Evolutionary conservation across 2,113 vertebrate species (phyloP).

Genomic region (Glaucidium brasilianum): DNA sequence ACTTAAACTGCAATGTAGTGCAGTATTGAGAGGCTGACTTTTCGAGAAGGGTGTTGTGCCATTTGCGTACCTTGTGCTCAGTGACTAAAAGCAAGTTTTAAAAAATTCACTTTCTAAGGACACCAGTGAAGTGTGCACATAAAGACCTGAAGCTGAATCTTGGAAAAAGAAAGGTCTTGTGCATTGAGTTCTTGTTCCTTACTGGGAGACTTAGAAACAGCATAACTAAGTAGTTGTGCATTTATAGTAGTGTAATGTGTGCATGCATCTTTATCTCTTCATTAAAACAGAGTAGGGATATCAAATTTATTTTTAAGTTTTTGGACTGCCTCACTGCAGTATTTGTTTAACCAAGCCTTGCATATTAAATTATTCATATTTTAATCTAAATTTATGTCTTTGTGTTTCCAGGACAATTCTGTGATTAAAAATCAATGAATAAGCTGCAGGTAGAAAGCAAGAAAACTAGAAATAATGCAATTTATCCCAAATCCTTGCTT

Average conservation of each 20-base stretch:
- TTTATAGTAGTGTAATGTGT: background rate
- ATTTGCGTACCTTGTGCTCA: background rate
- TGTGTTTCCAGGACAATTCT: slow-evolving; percentile 5
- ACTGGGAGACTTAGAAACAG: background rate
- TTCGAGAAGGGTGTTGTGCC: background rate
- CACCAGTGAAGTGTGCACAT: rapidly evolving
- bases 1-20: background rate
- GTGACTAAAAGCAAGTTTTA: background rate
- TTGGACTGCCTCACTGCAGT: background rate
- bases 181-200: background rate
- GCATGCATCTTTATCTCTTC: background rate
- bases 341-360: slow-evolving; percentile 6
- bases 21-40: background rate
- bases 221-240: background rate
- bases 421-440: slow-evolving; percentile 3
- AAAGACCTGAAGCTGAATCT: background rate
- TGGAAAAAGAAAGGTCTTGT: background rate
- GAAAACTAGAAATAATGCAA: background rate
- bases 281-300: background rate
- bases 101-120: background rate
- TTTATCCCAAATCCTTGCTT: background rate
- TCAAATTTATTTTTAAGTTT: background rate
- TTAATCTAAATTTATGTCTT: slow-evolving; percentile 36
- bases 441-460: background rate
- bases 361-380: slow-evolving; percentile 36